Conservation (phyloP, 2,113 vertebrate genomes). For the Channa maculata region DNA sequence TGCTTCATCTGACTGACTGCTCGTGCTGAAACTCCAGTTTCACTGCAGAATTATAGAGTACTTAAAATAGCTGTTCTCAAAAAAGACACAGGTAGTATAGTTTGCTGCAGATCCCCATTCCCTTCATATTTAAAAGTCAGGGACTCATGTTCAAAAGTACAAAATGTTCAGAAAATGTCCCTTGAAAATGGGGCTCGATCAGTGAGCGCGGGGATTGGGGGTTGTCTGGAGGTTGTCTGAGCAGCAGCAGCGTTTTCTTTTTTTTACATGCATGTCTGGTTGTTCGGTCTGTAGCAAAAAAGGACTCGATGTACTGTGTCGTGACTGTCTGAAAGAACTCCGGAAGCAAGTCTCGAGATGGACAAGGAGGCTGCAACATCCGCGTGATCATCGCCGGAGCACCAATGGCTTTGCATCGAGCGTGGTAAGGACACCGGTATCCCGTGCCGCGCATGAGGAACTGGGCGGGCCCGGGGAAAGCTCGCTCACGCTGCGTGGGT, state of each 20-base stretch:
- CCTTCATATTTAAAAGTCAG: not conserved
- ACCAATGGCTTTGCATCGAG: conserved; percentile 65
- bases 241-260: conserved; percentile 4
- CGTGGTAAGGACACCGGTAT: conserved; percentile 73
- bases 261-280: conserved; percentile 20
- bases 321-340: conserved; percentile 81
- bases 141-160: not conserved
- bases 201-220: not conserved
- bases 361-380: conserved; percentile 78
- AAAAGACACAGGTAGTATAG: not conserved
- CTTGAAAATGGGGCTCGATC: conserved; percentile 39
- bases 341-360: conserved; percentile 82
- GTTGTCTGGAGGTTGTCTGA: conserved; percentile 48
- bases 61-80: not conserved
- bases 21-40: not conserved
- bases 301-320: conserved; percentile 45
- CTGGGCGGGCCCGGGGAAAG: conserved; percentile 78
- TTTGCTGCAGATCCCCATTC: not conserved
- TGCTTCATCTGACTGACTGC: not conserved
- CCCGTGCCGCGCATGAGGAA: conserved; percentile 71
- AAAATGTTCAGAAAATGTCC: not conserved
- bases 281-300: conserved; percentile 38
- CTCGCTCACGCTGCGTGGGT: conserved; percentile 81
- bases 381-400: conserved; percentile 63
- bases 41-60: not conserved